phyloP scores from a whole-genome alignment of 1,140 invertebrate genomes.

The Caerostris extrusa region DNA sequence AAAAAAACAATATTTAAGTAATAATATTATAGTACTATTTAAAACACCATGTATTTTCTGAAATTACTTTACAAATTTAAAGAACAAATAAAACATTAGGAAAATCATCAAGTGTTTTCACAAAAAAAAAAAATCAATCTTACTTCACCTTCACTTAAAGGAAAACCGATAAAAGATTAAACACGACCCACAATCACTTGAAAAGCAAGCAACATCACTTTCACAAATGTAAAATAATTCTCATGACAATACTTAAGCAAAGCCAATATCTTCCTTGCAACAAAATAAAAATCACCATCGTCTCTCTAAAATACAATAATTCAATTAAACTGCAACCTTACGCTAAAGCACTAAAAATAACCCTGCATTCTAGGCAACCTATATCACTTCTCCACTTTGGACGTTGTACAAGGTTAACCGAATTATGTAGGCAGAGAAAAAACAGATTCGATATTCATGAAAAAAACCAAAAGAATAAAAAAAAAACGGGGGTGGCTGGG shows the following conservation, averaged over 20 bases:
- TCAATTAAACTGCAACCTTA: conserved; percentile 54
- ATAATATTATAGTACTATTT: no score
- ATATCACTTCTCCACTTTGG: conserved; percentile 60
- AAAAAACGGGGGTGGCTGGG: background rate
- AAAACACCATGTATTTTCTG: background rate
- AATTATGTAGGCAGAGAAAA: conserved; percentile 70
- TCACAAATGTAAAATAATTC: conserved; percentile 56
- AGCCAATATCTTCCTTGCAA: background rate
- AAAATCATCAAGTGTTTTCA: conserved; percentile 4
- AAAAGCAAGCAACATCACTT: conserved; percentile 51
- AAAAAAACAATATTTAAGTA: no score
- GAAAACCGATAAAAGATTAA: conserved; percentile 47
- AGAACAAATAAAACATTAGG: background rate
- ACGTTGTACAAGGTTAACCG: conserved; percentile 57
- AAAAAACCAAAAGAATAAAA: conserved; percentile 40
- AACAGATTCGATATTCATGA: conserved; percentile 40
- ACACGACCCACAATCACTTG: conserved; percentile 38
- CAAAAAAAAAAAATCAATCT: background rate
- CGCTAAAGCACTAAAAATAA: conserved; percentile 45
- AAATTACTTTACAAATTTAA: background rate
- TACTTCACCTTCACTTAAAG: background rate
- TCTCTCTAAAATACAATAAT: conserved; percentile 30
- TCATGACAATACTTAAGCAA: conserved; percentile 26
- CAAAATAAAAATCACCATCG: background rate
- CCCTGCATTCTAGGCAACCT: background rate